Conservation (phyloP, 2,797 vertebrate species). For the Micrastur ruficollis region DNA sequence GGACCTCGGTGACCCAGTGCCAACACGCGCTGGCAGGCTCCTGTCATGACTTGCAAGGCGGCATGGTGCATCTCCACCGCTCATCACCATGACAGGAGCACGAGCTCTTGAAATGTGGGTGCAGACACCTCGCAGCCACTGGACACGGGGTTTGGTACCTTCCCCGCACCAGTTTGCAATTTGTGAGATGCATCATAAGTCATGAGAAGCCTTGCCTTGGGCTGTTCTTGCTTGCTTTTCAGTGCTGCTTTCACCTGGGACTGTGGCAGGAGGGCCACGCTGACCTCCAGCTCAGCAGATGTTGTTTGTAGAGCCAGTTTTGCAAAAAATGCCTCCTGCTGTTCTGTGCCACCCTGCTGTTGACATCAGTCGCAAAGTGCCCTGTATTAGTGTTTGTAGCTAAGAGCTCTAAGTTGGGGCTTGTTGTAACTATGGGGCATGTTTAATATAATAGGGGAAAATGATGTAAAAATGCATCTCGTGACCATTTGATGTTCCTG, state of each 20-base stretch:
- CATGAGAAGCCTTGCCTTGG: neutral
- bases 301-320: neutral
- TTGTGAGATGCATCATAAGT: neutral
- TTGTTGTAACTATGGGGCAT: neutral
- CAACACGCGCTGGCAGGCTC: accelerated
- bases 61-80: neutral
- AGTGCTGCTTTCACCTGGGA: neutral
- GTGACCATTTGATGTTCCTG: neutral
- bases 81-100: neutral
- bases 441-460: neutral
- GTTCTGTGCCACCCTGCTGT: neutral
- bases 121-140: neutral
- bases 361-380: neutral
- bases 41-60: neutral
- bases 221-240: neutral
- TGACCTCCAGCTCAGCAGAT: neutral
- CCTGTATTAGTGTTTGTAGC: neutral
- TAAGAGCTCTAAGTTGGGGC: neutral
- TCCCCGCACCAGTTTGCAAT: no score
- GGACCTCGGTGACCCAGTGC: neutral
- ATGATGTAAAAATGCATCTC: neutral
- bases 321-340: neutral
- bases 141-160: neutral
- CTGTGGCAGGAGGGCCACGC: neutral
- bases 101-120: neutral